Conservation (phyloP, 2,113 vertebrate species). For the Cyanocitta stelleri region DNA sequence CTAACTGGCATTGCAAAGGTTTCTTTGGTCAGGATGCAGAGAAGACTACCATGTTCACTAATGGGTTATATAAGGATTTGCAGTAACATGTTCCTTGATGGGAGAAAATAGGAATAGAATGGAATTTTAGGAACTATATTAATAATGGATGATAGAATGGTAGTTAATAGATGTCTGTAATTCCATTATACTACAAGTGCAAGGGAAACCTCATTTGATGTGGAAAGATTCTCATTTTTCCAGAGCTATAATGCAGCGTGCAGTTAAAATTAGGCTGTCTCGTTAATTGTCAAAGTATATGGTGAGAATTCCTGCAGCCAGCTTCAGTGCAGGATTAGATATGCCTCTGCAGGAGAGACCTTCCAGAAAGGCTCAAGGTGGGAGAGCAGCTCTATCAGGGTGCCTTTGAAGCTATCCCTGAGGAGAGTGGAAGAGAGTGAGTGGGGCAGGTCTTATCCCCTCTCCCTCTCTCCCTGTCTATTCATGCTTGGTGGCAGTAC, state of each 20-base stretch:
- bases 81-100: not conserved
- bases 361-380: not conserved
- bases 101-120: slow-evolving; percentile 32
- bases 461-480: not conserved
- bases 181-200: not conserved
- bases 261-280: slow-evolving; percentile 41
- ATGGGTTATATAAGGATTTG: slow-evolving; percentile 44
- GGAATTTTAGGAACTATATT: slow-evolving; percentile 17
- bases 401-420: not conserved
- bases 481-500: accelerated
- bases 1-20: not conserved
- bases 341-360: not conserved
- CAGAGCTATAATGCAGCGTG: slow-evolving; percentile 4
- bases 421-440: accelerated
- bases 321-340: slow-evolving; percentile 19
- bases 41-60: not conserved
- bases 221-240: slow-evolving; percentile 26
- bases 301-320: slow-evolving; percentile 16
- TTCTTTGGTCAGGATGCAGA: not conserved
- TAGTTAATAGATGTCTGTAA: slow-evolving; percentile 35
- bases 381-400: not conserved
- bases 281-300: not conserved
- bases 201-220: slow-evolving; percentile 27
- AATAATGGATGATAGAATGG: slow-evolving; percentile 6
- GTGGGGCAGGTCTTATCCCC: not conserved